phyloP scores from a whole-genome alignment of 92 coral and sea anemone species.

The Porites lobata region DNA sequence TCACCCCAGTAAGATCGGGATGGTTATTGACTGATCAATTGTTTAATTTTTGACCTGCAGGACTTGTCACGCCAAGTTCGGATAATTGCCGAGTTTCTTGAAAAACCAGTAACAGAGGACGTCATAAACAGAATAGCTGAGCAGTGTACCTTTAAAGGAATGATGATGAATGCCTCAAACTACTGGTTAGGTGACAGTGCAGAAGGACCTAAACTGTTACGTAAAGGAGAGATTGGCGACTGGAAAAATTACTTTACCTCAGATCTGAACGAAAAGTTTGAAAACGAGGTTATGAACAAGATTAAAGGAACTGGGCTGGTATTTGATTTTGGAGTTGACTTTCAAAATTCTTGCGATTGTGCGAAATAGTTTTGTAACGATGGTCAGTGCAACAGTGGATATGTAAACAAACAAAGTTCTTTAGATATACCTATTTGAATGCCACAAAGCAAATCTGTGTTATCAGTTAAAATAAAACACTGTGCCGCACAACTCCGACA shows the following conservation, averaged over 20 bases:
- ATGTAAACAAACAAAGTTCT: too few species aligned
- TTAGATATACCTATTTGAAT: too few species aligned
- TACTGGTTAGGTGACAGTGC: constrained; percentile 9
- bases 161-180: constrained; percentile 22
- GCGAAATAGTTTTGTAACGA: too few species aligned
- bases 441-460: too few species aligned
- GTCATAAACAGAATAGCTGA: constrained; percentile 15
- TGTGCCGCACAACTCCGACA: too few species aligned
- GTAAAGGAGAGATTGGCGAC: constrained; percentile 55
- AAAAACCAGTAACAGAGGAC: constrained; percentile 36
- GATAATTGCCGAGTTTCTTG: constrained; percentile 45
- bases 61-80: constrained; percentile 31
- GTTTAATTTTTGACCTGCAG: not conserved
- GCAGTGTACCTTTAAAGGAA: constrained; percentile 47
- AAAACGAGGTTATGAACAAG: constrained; percentile 32
- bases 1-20: not conserved
- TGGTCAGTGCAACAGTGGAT: too few species aligned
- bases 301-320: constrained; percentile 29
- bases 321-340: constrained; percentile 24
- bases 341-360: too few species aligned
- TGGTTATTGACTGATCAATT: not conserved
- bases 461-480: too few species aligned
- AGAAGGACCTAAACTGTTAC: constrained; percentile 16
- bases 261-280: constrained; percentile 24
- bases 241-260: constrained; percentile 57